A percentile compares a stretch with the other conserved stretches of the same genome.
These are phyloP conservation scores for Crotalus adamanteus DNA, from an alignment of 2,797 vertebrate genomes.

Conservation along the genomic window DNA sequence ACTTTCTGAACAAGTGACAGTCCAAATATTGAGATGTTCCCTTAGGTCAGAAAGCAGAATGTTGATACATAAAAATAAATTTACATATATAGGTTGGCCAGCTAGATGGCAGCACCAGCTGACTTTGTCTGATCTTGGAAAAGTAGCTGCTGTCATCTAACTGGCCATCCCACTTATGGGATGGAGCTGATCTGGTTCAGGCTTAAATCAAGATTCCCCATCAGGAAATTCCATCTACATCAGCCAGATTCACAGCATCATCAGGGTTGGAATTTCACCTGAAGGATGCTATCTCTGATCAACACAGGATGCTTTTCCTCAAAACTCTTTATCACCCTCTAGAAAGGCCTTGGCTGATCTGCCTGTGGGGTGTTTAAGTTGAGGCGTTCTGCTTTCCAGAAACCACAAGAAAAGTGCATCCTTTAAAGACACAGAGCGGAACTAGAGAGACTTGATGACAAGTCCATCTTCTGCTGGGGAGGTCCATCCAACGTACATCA, in stretches of 20 bases:
- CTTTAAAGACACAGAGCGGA: neutral
- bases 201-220: neutral
- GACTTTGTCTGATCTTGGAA: neutral
- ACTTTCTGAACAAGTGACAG: neutral
- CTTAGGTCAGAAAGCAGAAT: neutral
- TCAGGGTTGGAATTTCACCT: neutral
- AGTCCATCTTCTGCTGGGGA: neutral
- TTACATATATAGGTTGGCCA: neutral
- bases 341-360: neutral
- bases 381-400: neutral
- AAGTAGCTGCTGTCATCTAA: neutral
- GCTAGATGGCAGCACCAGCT: neutral
- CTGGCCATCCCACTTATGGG: neutral
- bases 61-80: neutral
- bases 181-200: neutral
- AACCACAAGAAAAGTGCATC: neutral
- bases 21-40: neutral
- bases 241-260: neutral
- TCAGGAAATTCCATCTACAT: neutral
- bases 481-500: neutral
- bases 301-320: neutral
- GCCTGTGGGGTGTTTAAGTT: neutral
- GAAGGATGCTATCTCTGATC: neutral
- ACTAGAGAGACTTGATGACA: neutral
- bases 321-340: neutral